These are phyloP conservation scores for Macrosteles quadrilineatus DNA, from an alignment of 1,140 invertebrate species.

Conservation along the genomic window DNA sequence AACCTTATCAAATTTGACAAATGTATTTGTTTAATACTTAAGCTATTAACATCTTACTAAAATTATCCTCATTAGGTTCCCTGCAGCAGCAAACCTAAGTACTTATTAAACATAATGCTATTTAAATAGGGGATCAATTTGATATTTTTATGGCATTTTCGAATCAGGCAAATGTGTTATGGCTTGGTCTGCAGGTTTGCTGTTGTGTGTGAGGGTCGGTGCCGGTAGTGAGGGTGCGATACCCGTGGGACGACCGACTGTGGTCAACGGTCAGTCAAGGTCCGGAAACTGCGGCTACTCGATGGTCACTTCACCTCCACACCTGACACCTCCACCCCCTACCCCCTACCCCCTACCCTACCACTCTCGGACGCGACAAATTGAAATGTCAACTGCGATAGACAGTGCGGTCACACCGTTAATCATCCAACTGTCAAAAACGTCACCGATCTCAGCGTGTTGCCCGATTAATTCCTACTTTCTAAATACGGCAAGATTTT, in stretches of 20 bases:
- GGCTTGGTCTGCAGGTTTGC: neutral
- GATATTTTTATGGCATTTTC: too few species aligned
- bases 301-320: neutral
- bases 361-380: neutral
- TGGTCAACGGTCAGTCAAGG: neutral
- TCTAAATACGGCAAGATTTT: too few species aligned
- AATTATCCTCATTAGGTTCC: too few species aligned
- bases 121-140: too few species aligned
- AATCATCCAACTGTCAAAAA: neutral
- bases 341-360: neutral
- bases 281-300: conserved; percentile 3
- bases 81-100: too few species aligned
- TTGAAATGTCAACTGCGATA: neutral
- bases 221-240: neutral
- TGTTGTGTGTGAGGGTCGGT: neutral
- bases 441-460: too few species aligned
- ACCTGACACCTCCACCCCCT: neutral
- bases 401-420: neutral
- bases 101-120: too few species aligned
- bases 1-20: too few species aligned
- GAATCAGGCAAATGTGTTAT: too few species aligned
- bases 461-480: too few species aligned
- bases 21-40: too few species aligned
- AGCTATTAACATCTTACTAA: too few species aligned
- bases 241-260: neutral